phyloP scores from a whole-genome alignment of 2,797 vertebrate genomes.

The Basileuterus tristriatus region DNA sequence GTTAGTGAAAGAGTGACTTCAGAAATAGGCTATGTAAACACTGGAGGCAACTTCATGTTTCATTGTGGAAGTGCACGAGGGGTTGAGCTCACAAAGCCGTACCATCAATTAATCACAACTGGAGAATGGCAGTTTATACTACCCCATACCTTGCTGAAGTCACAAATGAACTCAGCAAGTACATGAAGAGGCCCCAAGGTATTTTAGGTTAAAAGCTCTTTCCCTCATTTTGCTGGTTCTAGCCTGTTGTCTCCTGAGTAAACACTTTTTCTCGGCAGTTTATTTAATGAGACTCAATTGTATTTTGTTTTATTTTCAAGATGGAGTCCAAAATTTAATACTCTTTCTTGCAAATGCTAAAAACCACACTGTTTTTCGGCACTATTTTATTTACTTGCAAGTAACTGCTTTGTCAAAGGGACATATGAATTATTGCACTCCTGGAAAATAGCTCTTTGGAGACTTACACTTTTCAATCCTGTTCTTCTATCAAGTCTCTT shows the following conservation, averaged over 20 bases:
- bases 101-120: not conserved
- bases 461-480: not conserved
- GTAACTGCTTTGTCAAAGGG: not conserved
- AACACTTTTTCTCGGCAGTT: not conserved
- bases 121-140: slow-evolving; percentile 5
- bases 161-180: not conserved
- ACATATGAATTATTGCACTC: not conserved
- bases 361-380: not conserved
- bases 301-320: not conserved
- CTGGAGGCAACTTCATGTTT: not conserved
- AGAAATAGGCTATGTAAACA: slow-evolving; percentile 54
- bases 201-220: not conserved
- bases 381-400: not conserved
- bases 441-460: slow-evolving; percentile 1
- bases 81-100: not conserved
- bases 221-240: not conserved
- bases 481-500: slow-evolving; percentile 50
- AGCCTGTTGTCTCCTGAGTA: not conserved
- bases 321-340: not conserved
- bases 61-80: not conserved
- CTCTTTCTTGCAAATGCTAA: not conserved
- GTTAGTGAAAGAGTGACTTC: slow-evolving; percentile 22
- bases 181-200: not conserved
- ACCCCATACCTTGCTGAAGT: not conserved
- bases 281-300: not conserved